Percentiles rank a stretch among this genome's conserved stretches.
These are phyloP conservation scores for Gymnosoma rotundatum DNA, from an alignment of 2,888 invertebrate genomes.

Conservation along the genomic window DNA sequence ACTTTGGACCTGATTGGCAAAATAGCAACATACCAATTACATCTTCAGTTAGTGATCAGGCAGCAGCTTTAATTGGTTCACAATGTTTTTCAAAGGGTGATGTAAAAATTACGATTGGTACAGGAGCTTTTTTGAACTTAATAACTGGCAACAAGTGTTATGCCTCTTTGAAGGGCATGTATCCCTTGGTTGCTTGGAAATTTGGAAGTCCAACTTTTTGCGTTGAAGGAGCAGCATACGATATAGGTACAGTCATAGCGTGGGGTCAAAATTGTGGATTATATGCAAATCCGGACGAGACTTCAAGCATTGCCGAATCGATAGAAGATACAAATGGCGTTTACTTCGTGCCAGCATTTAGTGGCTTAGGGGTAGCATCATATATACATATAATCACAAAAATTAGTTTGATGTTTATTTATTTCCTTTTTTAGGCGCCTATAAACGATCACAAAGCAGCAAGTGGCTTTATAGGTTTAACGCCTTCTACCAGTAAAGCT, in stretches of 20 bases:
- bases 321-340: conserved; percentile 89
- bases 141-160: conserved; percentile 90
- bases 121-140: conserved; percentile 94
- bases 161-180: conserved; percentile 92
- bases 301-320: conserved; percentile 86
- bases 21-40: conserved; percentile 86
- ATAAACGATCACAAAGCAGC: conserved; percentile 93
- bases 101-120: conserved; percentile 94
- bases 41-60: conserved; percentile 85
- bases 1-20: conserved; percentile 86
- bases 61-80: conserved; percentile 94
- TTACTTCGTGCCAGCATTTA: conserved; percentile 94
- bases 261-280: conserved; percentile 91
- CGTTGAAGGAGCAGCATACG: conserved; percentile 93
- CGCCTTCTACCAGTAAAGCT: conserved; percentile 88
- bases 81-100: conserved; percentile 90
- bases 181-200: conserved; percentile 95
- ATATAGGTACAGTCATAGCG: conserved; percentile 92
- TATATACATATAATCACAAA: background rate
- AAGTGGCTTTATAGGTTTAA: conserved; percentile 88
- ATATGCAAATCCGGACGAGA: conserved; percentile 86
- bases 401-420: background rate
- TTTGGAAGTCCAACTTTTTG: conserved; percentile 84
- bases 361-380: conserved; percentile 89
- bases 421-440: conserved; percentile 86